Percentiles rank a stretch among this genome's conserved stretches.
Conservation (phyloP, 1,140 invertebrate genomes). For the Hylaeus volcanicus region DNA sequence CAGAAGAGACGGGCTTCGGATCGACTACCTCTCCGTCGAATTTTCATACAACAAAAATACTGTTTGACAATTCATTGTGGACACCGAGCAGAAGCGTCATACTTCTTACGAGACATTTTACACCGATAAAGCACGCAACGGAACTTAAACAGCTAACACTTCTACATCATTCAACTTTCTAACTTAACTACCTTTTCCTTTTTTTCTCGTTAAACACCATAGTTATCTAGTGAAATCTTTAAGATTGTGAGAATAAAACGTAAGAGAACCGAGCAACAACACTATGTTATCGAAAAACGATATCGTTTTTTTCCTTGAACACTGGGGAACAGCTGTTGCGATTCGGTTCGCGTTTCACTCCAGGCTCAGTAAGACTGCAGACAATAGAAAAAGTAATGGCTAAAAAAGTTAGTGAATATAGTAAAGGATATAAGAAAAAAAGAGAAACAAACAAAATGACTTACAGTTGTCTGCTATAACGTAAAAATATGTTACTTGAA, state of each 20-base stretch:
- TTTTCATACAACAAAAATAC: conserved; percentile 26
- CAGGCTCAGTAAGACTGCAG: not conserved
- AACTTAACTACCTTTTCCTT: not conserved
- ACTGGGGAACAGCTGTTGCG: not conserved
- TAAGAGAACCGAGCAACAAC: not conserved
- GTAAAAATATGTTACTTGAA: not conserved
- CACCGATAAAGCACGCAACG: conserved; percentile 33
- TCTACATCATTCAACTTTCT: conserved; percentile 9
- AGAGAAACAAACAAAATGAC: not conserved
- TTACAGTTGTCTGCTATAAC: not conserved
- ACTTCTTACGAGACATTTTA: conserved; percentile 40
- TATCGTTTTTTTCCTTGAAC: not conserved
- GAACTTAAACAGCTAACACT: conserved; percentile 36
- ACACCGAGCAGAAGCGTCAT: conserved; percentile 29
- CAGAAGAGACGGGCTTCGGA: not conserved
- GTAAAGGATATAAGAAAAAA: not conserved
- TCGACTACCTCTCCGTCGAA: not conserved
- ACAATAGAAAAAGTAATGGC: not conserved
- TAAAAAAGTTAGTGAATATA: not conserved
- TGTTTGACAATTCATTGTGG: conserved; percentile 18
- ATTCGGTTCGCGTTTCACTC: not conserved
- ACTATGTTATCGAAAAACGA: not conserved
- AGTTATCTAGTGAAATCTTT: conserved; percentile 9
- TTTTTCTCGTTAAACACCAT: not conserved
- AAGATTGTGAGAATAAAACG: conserved; percentile 16